Percentiles rank a stretch among this genome's conserved stretches.
Evolutionary conservation across 2,113 vertebrate genomes (phyloP).

Genomic region (Ciconia stormi): DNA sequence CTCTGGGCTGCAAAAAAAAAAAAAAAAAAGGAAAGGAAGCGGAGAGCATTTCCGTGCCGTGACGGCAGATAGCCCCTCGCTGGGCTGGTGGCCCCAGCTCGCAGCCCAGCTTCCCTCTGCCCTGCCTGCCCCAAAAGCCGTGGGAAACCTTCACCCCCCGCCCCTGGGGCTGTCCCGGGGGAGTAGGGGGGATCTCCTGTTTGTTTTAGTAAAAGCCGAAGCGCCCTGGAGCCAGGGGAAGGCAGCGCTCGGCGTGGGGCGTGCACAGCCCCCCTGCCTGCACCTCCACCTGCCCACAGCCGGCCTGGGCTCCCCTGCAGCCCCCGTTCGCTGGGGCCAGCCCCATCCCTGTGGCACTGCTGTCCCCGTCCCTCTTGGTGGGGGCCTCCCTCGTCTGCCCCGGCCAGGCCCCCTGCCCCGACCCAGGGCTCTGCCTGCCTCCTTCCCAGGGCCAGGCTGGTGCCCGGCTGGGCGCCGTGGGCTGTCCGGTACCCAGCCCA

Average conservation of each 20-base stretch:
- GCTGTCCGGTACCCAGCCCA: neutral
- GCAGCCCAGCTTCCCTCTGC: neutral
- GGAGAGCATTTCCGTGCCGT: neutral
- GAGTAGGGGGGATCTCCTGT: fast-evolving
- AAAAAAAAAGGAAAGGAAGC: neutral
- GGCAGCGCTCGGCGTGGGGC: fast-evolving
- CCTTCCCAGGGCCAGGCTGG: neutral
- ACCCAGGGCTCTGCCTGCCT: neutral
- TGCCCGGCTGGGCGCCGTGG: fast-evolving
- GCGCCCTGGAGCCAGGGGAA: neutral
- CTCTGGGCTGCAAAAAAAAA: neutral
- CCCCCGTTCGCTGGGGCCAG: neutral
- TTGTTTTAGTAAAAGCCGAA: neutral
- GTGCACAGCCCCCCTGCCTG: neutral
- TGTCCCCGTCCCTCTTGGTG: neutral
- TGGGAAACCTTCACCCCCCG: neutral
- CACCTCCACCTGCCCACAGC: neutral
- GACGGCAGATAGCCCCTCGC: neutral
- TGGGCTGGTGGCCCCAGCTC: neutral
- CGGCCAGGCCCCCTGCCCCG: fast-evolving
- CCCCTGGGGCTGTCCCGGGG: neutral
- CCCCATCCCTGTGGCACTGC: fast-evolving
- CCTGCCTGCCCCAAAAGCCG: neutral
- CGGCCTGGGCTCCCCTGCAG: neutral
- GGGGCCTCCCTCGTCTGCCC: neutral